These are phyloP conservation scores for Carettochelys insculpta DNA, from an alignment of 2,113 vertebrate genomes.

Conservation along the genomic window DNA sequence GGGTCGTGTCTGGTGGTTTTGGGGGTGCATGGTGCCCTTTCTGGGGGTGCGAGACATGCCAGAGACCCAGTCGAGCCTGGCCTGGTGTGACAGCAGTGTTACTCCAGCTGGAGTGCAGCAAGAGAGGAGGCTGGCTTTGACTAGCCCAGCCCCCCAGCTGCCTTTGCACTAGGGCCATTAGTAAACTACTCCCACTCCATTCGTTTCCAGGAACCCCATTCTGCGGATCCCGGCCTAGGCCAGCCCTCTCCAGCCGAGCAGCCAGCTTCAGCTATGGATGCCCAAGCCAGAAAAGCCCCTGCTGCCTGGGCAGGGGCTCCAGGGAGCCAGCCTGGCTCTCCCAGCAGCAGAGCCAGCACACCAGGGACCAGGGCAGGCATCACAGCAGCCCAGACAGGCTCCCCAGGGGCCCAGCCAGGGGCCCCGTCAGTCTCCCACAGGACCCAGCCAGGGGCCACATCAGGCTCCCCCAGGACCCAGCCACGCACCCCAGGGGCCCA, in stretches of 20 bases:
- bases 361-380: rapidly evolving
- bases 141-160: no score
- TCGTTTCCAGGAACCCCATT: not conserved
- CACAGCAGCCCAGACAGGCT: no score
- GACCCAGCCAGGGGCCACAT: no score
- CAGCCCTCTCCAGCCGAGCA: not conserved
- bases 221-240: not conserved
- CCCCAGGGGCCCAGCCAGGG: no score
- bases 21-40: no score
- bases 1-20: not conserved
- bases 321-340: not conserved
- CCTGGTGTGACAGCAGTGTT: not conserved
- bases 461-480: not conserved
- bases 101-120: not conserved
- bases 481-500: no score
- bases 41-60: no score
- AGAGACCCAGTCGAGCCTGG: no score
- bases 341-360: no score
- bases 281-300: not conserved
- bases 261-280: not conserved
- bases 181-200: not conserved
- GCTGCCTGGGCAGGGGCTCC: rapidly evolving
- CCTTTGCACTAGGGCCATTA: not conserved
- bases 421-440: no score
- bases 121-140: not conserved